Percentiles rank a stretch among this genome's conserved stretches.
These are phyloP conservation scores for Triplophysa dalaica DNA, from an alignment of 2,113 vertebrate species.

Conservation along the genomic window DNA sequence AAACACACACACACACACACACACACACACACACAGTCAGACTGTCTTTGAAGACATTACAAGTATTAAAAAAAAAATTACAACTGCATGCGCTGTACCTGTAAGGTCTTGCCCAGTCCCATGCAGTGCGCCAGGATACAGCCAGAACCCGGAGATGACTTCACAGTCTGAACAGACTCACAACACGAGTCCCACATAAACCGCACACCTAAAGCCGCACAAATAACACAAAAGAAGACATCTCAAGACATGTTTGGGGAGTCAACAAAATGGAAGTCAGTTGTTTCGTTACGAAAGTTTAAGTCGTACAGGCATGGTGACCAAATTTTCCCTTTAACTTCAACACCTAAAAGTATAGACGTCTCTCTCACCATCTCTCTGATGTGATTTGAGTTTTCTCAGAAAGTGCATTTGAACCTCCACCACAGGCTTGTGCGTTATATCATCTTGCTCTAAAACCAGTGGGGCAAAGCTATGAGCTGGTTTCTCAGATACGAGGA, in stretches of 20 bases:
- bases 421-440: constrained; percentile 86
- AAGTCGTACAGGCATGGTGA: no score
- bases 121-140: constrained; percentile 97
- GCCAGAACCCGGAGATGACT: constrained; percentile 87
- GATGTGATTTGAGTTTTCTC: constrained; percentile 91
- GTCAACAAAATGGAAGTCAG: no score
- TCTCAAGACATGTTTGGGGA: no score
- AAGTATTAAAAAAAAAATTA: background rate
- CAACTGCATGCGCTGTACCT: constrained; percentile 71
- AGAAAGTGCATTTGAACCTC: constrained; percentile 92
- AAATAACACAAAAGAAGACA: background rate
- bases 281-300: no score
- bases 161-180: constrained; percentile 92
- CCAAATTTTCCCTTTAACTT: background rate
- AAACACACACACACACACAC: constrained; percentile 50
- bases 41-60: background rate
- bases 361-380: constrained; percentile 82
- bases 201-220: constrained; percentile 81
- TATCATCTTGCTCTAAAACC: constrained; percentile 91
- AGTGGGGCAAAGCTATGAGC: constrained; percentile 86
- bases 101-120: constrained; percentile 95
- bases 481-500: constrained; percentile 78
- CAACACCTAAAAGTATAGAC: background rate
- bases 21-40: background rate
- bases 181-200: constrained; percentile 98